Percentiles rank a stretch among this genome's conserved stretches.
These are phyloP conservation scores for Heteromyza rotundicornis DNA, from an alignment of 2,888 invertebrate genomes.

Conservation along the genomic window DNA sequence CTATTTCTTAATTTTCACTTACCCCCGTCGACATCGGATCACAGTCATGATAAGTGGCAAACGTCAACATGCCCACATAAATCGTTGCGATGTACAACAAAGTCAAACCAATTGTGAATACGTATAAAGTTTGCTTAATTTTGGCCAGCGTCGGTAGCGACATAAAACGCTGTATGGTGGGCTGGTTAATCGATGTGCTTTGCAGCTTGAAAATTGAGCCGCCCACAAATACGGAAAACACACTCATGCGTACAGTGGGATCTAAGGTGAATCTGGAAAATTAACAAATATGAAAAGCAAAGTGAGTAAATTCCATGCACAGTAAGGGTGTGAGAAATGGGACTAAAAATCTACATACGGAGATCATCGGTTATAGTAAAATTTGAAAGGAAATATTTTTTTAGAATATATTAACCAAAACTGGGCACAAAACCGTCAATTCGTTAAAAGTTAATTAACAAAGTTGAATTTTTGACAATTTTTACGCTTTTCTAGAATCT, in stretches of 20 bases:
- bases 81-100: constrained; percentile 69
- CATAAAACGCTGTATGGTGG: constrained; percentile 83
- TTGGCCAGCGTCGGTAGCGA: constrained; percentile 73
- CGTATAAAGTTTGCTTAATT: constrained; percentile 73
- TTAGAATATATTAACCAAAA: background rate
- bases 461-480: too few relatives aligned
- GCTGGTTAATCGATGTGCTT: constrained; percentile 78
- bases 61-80: constrained; percentile 76
- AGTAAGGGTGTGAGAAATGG: too few relatives aligned
- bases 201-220: constrained; percentile 78
- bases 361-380: background rate
- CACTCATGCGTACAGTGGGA: constrained; percentile 80
- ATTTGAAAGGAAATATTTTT: background rate
- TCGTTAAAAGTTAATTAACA: too few relatives aligned
- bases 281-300: background rate
- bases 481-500: too few relatives aligned
- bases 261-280: constrained; percentile 73
- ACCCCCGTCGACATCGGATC: constrained; percentile 81
- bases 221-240: constrained; percentile 78
- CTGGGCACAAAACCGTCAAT: too few relatives aligned
- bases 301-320: background rate
- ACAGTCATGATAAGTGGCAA: constrained; percentile 76
- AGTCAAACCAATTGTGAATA: constrained; percentile 71
- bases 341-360: background rate
- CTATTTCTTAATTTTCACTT: too few relatives aligned